Base-by-base conservation (phyloP, 2,888 invertebrate genomes). In the Adela reaumurella region DNA sequence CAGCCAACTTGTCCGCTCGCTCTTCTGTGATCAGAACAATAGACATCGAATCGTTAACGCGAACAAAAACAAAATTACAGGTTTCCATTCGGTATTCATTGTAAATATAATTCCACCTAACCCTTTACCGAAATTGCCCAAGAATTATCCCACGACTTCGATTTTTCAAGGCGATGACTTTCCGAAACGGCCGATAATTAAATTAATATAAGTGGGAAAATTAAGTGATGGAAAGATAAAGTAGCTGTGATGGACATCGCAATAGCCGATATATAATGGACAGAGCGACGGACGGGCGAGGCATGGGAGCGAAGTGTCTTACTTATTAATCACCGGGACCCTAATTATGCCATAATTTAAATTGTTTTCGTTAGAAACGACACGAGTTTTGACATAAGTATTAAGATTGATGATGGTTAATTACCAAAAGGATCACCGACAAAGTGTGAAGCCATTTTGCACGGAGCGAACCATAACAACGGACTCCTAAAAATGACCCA, bases 301-400 rank as follows among this genome's bases (percentile, higher is more conserved):
- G 24, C 18, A 19, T 42, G 41, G 16, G 19, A 20, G 17, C 16
- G 16, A 46, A 20, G 16, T 17, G n/a, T n/a, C n/a, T n/a, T n/a
- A 16, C n/a, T 17, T 63, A 71, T 73, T 71, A 71, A 74, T 73
- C 73, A 72, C 66, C 53, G 57, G 58, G 58, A 50, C 58, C 58
- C 60, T 69, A 72, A 72, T 72, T 69, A 70, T 68, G 70, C 70
- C 65, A 60, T 65, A 61, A 66, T 68, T 68, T 65, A 66, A 67
- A 70, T 70, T 71, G 68, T 69, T 74, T 71, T 71, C 59, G 62
- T 63, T 59, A 53, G 54, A 59, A 68, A 63, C 66, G 74, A 76
- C 74, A 76, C 64, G 14, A 67, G 68, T 77, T 77, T 76, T 74
- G 76, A 76, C 76, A 72, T 69, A 68, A 64, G 66, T 57, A 60